Conservation (phyloP, 2,797 vertebrate genomes). For the Gobionotothen gibberifrons region DNA sequence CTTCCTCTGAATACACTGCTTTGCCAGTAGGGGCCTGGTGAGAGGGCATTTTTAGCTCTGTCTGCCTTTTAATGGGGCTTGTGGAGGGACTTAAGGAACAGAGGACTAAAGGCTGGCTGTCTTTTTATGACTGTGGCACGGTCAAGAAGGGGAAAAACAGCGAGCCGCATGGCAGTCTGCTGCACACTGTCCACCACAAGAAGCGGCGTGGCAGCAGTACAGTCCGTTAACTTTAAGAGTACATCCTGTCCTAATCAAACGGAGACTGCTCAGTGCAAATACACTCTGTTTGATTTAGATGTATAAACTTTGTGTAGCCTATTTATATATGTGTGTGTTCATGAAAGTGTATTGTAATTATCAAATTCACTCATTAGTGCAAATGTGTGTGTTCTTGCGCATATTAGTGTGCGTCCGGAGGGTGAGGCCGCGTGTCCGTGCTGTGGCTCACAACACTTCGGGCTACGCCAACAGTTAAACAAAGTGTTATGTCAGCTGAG, state of each 20-base stretch:
- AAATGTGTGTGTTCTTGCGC: conserved; percentile 11
- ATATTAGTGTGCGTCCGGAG: conserved; percentile 21
- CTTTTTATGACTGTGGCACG: conserved; percentile 59
- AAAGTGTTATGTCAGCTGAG: conserved; percentile 68
- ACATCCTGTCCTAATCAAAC: conserved; percentile 37
- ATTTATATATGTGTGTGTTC: not conserved
- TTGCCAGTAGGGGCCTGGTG: conserved; percentile 23
- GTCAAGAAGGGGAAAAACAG: conserved; percentile 45
- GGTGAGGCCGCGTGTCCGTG: conserved; percentile 32
- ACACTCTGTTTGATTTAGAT: not conserved
- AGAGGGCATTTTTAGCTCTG: conserved; percentile 42
- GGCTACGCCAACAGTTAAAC: conserved; percentile 58
- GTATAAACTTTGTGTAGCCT: not conserved
- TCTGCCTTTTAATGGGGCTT: conserved; percentile 32
- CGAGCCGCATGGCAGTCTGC: conserved; percentile 12
- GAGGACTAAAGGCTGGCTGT: conserved; percentile 55
- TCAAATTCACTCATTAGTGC: conserved; percentile 18
- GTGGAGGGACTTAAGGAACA: conserved; percentile 24
- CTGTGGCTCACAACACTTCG: conserved; percentile 47
- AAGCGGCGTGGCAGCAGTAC: conserved; percentile 12
- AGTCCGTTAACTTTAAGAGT: conserved; percentile 24
- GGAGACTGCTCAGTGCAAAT: not conserved
- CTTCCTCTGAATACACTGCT: conserved; percentile 4
- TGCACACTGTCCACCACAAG: conserved; percentile 18
- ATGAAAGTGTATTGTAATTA: conserved; percentile 9